Conservation (phyloP, 2,113 vertebrate species). For the Picathartes gymnocephalus region DNA sequence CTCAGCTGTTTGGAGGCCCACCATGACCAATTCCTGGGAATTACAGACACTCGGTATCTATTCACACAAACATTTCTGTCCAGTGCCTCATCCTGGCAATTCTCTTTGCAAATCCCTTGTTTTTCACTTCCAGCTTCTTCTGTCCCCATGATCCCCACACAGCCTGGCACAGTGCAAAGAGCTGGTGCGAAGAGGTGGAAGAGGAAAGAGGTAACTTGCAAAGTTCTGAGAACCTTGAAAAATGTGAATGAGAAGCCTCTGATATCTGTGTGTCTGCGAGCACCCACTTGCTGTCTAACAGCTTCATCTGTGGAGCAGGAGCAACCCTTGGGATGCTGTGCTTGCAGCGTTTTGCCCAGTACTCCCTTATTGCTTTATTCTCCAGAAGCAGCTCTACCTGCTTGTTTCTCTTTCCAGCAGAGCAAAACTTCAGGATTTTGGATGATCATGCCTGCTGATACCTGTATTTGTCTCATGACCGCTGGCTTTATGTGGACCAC, state of each 20-base stretch:
- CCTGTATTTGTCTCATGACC: not conserved
- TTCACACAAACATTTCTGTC: not conserved
- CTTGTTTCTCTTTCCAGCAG: not conserved
- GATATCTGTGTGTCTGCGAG: not conserved
- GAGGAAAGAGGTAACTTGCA: not conserved
- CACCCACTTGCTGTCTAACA: not conserved
- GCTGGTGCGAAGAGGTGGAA: not conserved
- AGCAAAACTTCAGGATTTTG: not conserved
- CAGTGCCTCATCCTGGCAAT: not conserved
- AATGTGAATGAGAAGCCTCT: not conserved
- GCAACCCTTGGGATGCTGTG: not conserved
- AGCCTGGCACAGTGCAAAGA: not conserved
- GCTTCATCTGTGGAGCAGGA: not conserved
- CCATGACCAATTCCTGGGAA: not conserved
- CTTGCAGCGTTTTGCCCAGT: not conserved
- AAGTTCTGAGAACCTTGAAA: not conserved
- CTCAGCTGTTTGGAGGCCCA: not conserved
- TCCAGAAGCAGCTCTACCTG: not conserved
- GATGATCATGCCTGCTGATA: not conserved
- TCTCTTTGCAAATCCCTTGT: not conserved
- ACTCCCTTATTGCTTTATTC: not conserved
- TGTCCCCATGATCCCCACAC: rapidly evolving
- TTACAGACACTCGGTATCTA: not conserved
- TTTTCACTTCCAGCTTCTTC: not conserved
- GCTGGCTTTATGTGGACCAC: not conserved